Evolutionary conservation across 1,140 invertebrate species (phyloP).

Genomic region (Pomacea maculata): DNA sequence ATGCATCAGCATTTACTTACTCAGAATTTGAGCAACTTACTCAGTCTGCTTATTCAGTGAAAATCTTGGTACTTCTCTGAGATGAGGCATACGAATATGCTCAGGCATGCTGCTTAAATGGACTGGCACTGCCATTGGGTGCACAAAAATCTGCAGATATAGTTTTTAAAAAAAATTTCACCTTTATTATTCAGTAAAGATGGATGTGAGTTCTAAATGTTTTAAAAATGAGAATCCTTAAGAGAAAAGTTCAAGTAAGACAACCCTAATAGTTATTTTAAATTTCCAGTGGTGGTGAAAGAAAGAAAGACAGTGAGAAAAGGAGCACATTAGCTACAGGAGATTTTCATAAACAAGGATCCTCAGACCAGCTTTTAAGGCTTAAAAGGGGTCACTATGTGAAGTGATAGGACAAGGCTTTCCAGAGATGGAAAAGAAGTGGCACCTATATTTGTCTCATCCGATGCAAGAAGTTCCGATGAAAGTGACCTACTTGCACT

Average conservation of each 20-base stretch:
- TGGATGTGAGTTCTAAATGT: background rate
- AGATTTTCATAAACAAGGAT: too few species aligned
- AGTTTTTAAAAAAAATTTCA: background rate
- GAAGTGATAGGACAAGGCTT: too few species aligned
- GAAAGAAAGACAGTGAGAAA: too few species aligned
- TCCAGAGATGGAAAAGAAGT: too few species aligned
- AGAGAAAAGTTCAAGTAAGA: background rate
- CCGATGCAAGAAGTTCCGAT: too few species aligned
- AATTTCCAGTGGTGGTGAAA: too few species aligned
- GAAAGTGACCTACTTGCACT: too few species aligned
- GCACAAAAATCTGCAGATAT: background rate
- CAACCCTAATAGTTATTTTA: background rate
- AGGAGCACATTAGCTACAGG: too few species aligned
- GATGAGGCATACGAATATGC: conserved; percentile 20
- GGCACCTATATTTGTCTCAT: too few species aligned
- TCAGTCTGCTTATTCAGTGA: background rate
- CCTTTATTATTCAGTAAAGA: background rate
- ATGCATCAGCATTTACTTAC: background rate
- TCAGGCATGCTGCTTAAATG: conserved; percentile 27
- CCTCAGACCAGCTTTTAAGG: too few species aligned
- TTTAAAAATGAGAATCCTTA: background rate
- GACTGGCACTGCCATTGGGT: conserved; percentile 27
- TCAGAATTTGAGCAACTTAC: background rate
- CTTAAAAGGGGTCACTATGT: too few species aligned
- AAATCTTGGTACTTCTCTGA: background rate